phyloP scores from a whole-genome alignment of 2,797 vertebrate genomes.

The Mormyrops attenuatus region DNA sequence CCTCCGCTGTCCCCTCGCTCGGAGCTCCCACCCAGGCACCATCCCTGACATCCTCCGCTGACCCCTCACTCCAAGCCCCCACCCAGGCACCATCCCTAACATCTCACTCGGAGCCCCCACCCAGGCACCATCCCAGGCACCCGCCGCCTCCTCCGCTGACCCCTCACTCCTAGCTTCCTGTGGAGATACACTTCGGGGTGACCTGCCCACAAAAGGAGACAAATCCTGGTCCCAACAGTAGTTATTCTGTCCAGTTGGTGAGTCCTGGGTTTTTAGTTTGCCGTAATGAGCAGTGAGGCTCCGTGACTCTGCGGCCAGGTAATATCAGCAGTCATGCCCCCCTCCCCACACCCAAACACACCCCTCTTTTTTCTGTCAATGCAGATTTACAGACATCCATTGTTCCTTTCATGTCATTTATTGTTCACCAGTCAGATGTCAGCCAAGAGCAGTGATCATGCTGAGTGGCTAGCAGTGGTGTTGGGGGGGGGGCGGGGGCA shows the following conservation, averaged over 20 bases:
- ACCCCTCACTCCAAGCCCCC: conserved; percentile 33
- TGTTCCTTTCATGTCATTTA: neutral
- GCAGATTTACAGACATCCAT: neutral
- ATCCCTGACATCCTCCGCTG: too few species aligned
- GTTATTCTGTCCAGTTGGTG: conserved; percentile 41
- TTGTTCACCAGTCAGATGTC: neutral
- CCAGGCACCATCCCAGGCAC: neutral
- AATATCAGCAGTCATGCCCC: neutral
- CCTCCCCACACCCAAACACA: neutral
- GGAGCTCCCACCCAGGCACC: neutral
- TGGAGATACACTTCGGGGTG: conserved; percentile 30
- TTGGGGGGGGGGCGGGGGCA: neutral
- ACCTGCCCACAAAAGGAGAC: conserved; percentile 30
- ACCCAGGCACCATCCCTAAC: neutral
- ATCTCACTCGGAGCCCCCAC: conserved; percentile 36
- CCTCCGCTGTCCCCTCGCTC: neutral
- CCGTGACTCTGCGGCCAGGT: neutral
- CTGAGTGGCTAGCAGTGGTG: neutral
- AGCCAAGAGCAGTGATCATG: neutral
- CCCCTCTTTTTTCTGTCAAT: neutral
- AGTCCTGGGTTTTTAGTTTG: conserved; percentile 37
- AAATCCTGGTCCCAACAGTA: conserved; percentile 40
- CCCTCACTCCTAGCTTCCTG: conserved; percentile 34
- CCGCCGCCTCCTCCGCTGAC: neutral
- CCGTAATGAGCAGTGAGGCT: conserved; percentile 33